phyloP scores from a whole-genome alignment of 2,888 invertebrate species.

The Nephrotoma guestfalica region DNA sequence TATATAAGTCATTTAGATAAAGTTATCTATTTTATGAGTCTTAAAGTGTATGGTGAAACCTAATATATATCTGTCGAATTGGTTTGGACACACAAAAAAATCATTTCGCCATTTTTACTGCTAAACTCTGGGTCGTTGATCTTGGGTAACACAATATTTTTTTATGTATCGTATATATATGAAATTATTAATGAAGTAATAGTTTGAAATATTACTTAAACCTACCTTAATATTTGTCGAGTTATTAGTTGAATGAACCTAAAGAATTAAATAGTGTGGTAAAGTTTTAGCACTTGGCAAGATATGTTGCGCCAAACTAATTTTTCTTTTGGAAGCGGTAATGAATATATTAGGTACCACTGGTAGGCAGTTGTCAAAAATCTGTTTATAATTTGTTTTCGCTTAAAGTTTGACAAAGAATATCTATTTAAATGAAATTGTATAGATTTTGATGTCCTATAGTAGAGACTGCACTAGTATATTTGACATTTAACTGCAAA shows the following conservation, averaged over 20 bases:
- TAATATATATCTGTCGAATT: not conserved
- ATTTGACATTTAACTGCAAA: too few relatives aligned
- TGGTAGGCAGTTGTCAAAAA: too few relatives aligned
- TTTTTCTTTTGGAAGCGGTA: not conserved
- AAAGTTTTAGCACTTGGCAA: not conserved
- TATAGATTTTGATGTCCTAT: too few relatives aligned
- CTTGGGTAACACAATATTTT: not conserved
- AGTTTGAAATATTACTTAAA: not conserved
- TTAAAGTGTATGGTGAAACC: not conserved
- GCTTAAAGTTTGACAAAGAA: too few relatives aligned
- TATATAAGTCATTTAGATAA: not conserved
- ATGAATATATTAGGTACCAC: too few relatives aligned
- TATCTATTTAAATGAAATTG: too few relatives aligned
- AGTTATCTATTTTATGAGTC: not conserved
- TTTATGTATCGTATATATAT: not conserved
- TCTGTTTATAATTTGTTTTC: too few relatives aligned
- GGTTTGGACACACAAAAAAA: not conserved
- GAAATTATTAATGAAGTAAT: not conserved
- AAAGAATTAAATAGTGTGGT: too few relatives aligned
- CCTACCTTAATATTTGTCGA: not conserved
- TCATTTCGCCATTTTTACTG: not conserved
- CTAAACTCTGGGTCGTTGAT: not conserved
- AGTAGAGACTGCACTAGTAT: too few relatives aligned
- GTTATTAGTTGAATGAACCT: not conserved
- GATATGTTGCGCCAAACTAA: not conserved